A percentile compares a stretch with the other conserved stretches of the same genome.
These are phyloP conservation scores for Erannis defoliaria DNA, from an alignment of 2,888 invertebrate species.

Conservation along the genomic window DNA sequence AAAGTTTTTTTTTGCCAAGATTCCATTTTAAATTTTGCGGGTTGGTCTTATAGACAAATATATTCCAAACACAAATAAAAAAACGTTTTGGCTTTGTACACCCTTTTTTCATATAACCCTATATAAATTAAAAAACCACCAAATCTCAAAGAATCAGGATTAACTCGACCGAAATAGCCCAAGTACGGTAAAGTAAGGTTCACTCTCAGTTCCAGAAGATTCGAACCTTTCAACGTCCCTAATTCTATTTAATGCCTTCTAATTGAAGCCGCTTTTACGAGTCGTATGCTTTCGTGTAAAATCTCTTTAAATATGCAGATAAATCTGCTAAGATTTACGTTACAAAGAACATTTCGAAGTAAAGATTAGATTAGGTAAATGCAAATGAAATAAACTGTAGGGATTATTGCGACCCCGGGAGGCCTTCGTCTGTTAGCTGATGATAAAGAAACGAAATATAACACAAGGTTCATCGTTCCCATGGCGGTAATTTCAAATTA, in stretches of 20 bases:
- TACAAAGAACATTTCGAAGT: not conserved
- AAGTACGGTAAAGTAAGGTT: slow-evolving; percentile 2
- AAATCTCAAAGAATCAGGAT: slow-evolving; percentile 1
- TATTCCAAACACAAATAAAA: too few relatives aligned
- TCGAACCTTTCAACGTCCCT: slow-evolving; percentile 26
- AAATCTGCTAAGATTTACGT: not conserved
- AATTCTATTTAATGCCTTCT: slow-evolving; percentile 40
- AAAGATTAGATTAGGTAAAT: slow-evolving; percentile 4
- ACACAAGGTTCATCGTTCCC: too few relatives aligned
- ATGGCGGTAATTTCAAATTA: too few relatives aligned
- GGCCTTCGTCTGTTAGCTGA: too few relatives aligned
- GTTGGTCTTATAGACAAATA: too few relatives aligned
- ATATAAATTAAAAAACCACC: too few relatives aligned
- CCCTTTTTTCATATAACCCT: too few relatives aligned
- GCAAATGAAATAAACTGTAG: not conserved
- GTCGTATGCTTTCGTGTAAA: slow-evolving; percentile 26
- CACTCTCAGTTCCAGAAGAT: slow-evolving; percentile 13
- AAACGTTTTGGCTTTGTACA: too few relatives aligned
- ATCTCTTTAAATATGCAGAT: slow-evolving; percentile 18
- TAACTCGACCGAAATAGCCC: slow-evolving; percentile 9
- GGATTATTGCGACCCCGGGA: too few relatives aligned
- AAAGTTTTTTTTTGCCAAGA: too few relatives aligned
- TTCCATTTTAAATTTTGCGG: too few relatives aligned
- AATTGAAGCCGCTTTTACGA: slow-evolving; percentile 36
- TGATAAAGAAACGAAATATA: too few relatives aligned